These are phyloP conservation scores for Hycleus cichorii DNA, from an alignment of 1,140 invertebrate species.

Conservation along the genomic window DNA sequence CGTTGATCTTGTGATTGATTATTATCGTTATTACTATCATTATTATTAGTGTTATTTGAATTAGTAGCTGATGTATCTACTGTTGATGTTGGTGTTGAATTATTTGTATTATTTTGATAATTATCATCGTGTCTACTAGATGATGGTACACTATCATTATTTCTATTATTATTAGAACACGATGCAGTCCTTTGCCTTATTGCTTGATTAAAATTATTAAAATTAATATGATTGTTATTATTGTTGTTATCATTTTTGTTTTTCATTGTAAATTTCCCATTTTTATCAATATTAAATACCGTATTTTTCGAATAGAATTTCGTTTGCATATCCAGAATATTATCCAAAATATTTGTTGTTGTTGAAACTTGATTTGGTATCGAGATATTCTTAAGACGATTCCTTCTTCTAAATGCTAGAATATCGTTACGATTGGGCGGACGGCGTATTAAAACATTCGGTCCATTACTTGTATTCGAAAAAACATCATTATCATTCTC, in stretches of 20 bases:
- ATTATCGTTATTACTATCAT: slow-evolving; percentile 25
- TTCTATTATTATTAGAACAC: not conserved
- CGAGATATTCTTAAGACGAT: slow-evolving; percentile 32
- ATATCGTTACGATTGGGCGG: slow-evolving; percentile 40
- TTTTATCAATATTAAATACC: slow-evolving; percentile 48
- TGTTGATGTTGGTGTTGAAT: slow-evolving; percentile 7
- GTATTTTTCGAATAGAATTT: slow-evolving; percentile 61
- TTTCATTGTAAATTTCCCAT: slow-evolving; percentile 31
- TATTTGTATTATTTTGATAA: not conserved
- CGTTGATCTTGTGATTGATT: slow-evolving; percentile 17
- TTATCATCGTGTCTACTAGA: not conserved
- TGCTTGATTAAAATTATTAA: slow-evolving; percentile 1
- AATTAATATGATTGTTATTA: not conserved
- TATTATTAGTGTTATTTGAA: too few relatives aligned
- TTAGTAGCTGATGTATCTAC: not conserved
- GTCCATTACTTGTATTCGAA: slow-evolving; percentile 23
- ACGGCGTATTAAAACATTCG: slow-evolving; percentile 39
- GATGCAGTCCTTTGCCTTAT: not conserved
- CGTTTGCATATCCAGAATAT: slow-evolving; percentile 67
- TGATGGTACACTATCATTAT: not conserved
- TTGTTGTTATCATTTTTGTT: slow-evolving; percentile 2
- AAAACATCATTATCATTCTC: slow-evolving; percentile 29
- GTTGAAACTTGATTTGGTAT: slow-evolving; percentile 36
- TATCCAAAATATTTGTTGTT: slow-evolving; percentile 56
- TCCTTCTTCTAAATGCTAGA: slow-evolving; percentile 27